Evolutionary conservation across 2,797 vertebrate species (phyloP).

Genomic region (Parauchenoglanis punctatus): DNA sequence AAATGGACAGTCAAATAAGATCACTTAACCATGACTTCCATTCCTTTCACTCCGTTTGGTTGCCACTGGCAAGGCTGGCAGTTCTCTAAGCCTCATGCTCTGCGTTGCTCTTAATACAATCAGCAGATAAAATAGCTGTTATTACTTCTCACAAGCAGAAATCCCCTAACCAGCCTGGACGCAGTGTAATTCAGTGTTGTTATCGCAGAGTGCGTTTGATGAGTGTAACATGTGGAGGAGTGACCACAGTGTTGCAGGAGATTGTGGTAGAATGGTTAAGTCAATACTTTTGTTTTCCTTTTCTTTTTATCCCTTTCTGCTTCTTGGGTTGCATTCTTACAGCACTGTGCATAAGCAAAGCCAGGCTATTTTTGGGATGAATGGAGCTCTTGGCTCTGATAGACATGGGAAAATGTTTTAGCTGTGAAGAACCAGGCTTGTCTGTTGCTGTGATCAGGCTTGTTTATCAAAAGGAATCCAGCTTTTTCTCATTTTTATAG

Average conservation of each 20-base stretch:
- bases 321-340: conserved; percentile 73
- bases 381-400: conserved; percentile 72
- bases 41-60: conserved; percentile 19
- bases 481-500: background rate
- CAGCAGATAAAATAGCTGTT: conserved; percentile 46
- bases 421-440: conserved; percentile 53
- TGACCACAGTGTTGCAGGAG: conserved; percentile 26
- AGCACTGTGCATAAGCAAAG: conserved; percentile 73
- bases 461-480: conserved; percentile 25
- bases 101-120: conserved; percentile 31
- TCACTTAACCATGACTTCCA: conserved; percentile 32
- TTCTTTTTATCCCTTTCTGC: conserved; percentile 45
- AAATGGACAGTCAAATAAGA: conserved; percentile 32
- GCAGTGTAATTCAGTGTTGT: conserved; percentile 28
- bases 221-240: conserved; percentile 35
- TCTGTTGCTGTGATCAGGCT: conserved; percentile 32
- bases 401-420: conserved; percentile 70
- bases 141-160: conserved; percentile 40
- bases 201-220: background rate
- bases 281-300: conserved; percentile 21
- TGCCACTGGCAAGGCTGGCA: conserved; percentile 22
- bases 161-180: conserved; percentile 9
- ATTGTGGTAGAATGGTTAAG: conserved; percentile 36
- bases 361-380: conserved; percentile 78
- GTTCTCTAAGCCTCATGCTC: conserved; percentile 29